Evolutionary conservation across 2,113 vertebrate genomes (phyloP).

Genomic region (Oreochromis aureus): DNA sequence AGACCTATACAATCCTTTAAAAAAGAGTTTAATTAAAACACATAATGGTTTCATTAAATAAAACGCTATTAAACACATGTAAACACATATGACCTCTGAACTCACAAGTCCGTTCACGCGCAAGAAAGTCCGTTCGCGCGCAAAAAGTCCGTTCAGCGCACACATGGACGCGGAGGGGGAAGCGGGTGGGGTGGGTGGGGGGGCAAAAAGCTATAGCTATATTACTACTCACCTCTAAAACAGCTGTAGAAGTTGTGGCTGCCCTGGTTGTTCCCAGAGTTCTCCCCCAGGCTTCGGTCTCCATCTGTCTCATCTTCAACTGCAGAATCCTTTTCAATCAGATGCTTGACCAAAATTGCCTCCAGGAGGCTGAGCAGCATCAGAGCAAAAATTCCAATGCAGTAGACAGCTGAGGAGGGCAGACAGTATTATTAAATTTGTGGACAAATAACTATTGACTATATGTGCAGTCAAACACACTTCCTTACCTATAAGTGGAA

Average conservation of each 20-base stretch:
- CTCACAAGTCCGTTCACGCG: too few species aligned
- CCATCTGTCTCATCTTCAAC: not conserved
- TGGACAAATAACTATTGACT: not conserved
- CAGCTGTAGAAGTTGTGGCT: not conserved
- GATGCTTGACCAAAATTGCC: not conserved
- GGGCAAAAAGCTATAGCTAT: too few species aligned
- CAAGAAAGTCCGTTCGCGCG: too few species aligned
- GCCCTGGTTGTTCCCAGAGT: not conserved
- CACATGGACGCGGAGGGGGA: too few species aligned
- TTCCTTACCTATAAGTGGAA: slow-evolving; percentile 62
- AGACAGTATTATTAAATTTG: not conserved
- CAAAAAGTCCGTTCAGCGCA: too few species aligned
- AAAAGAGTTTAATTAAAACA: too few species aligned
- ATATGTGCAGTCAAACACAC: not conserved
- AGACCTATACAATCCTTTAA: too few species aligned
- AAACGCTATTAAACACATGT: too few species aligned
- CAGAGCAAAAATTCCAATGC: not conserved
- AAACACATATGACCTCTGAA: too few species aligned
- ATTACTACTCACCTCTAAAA: not conserved
- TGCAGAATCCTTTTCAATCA: not conserved
- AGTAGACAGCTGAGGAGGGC: not conserved
- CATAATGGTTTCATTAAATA: too few species aligned
- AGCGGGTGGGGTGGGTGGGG: too few species aligned
- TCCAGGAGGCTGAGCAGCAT: not conserved
- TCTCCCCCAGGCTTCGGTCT: not conserved